Percentiles rank a stretch among this genome's conserved stretches.
These are phyloP conservation scores for Tautogolabrus adspersus DNA, from an alignment of 2,113 vertebrate genomes.

Conservation along the genomic window DNA sequence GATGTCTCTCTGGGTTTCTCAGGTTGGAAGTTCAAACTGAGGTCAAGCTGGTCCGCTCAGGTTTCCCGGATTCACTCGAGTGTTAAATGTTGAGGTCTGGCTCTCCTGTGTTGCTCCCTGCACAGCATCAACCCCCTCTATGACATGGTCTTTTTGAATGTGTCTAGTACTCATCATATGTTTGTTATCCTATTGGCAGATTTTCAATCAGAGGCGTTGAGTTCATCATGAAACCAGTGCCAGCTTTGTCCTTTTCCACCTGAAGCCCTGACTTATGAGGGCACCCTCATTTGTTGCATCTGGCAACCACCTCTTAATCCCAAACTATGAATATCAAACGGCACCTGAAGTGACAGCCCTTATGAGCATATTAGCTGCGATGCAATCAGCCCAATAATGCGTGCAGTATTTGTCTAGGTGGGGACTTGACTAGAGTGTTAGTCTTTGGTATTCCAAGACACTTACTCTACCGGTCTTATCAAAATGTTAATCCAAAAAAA, in stretches of 20 bases:
- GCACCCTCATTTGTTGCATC: constrained; percentile 43
- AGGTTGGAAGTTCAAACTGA: constrained; percentile 41
- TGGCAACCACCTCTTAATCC: constrained; percentile 26
- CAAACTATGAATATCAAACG: constrained; percentile 55
- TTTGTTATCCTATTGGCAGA: background rate
- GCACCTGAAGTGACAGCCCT: constrained; percentile 42
- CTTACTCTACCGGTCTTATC: background rate
- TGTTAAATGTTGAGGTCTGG: constrained; percentile 20
- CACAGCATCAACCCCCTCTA: background rate
- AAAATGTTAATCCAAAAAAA: background rate
- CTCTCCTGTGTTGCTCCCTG: background rate
- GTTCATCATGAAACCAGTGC: constrained; percentile 32
- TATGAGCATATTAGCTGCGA: constrained; percentile 44
- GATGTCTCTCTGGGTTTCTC: background rate
- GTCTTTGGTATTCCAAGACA: background rate
- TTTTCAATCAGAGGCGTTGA: background rate
- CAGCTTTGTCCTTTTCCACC: constrained; percentile 20
- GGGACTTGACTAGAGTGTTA: background rate
- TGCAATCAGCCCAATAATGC: constrained; percentile 41
- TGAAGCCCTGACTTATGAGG: constrained; percentile 34
- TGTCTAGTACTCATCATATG: background rate
- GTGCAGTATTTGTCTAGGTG: constrained; percentile 12
- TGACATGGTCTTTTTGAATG: background rate
- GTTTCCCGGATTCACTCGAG: constrained; percentile 43
- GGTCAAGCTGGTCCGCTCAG: constrained; percentile 39